These are phyloP conservation scores for Macrophya annulata DNA, from an alignment of 2,888 invertebrate genomes.

Conservation along the genomic window DNA sequence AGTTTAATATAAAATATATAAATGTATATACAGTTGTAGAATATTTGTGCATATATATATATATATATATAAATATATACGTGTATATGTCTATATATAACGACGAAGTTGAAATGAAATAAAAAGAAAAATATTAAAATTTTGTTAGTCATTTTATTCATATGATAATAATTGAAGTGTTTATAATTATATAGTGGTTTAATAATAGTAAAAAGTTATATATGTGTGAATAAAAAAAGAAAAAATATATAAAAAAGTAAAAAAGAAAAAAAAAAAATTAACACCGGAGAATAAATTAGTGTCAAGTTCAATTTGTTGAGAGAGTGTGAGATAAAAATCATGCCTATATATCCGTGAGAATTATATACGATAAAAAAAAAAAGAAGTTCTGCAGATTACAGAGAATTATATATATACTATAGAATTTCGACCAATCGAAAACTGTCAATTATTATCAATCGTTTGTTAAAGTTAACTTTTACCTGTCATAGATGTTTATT, in stretches of 20 bases:
- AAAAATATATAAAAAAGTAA: too few species aligned
- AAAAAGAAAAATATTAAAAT: slow-evolving; percentile 9
- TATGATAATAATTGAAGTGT: slow-evolving; percentile 28
- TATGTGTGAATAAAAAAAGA: background rate
- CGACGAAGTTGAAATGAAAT: background rate
- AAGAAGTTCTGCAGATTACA: too few species aligned
- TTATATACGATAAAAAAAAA: too few species aligned
- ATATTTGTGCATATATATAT: slow-evolving; percentile 51
- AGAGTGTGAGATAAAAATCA: slow-evolving; percentile 1
- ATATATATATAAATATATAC: slow-evolving; percentile 47
- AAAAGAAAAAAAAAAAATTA: background rate
- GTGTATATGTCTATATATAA: slow-evolving; percentile 43
- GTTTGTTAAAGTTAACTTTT: slow-evolving; percentile 66
- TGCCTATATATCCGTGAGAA: too few species aligned
- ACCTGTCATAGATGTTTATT: slow-evolving; percentile 27
- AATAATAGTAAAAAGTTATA: slow-evolving; percentile 13
- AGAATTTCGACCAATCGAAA: slow-evolving; percentile 69
- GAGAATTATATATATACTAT: background rate
- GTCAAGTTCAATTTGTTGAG: slow-evolving; percentile 30
- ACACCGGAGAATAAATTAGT: background rate
- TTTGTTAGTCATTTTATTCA: slow-evolving; percentile 16
- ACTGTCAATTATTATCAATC: slow-evolving; percentile 73
- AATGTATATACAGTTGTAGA: slow-evolving; percentile 50
- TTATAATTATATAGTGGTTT: slow-evolving; percentile 8
- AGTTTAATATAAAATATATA: slow-evolving; percentile 31